These are phyloP conservation scores for Halictus quadricinctus DNA, from an alignment of 2,888 invertebrate species.

Conservation along the genomic window DNA sequence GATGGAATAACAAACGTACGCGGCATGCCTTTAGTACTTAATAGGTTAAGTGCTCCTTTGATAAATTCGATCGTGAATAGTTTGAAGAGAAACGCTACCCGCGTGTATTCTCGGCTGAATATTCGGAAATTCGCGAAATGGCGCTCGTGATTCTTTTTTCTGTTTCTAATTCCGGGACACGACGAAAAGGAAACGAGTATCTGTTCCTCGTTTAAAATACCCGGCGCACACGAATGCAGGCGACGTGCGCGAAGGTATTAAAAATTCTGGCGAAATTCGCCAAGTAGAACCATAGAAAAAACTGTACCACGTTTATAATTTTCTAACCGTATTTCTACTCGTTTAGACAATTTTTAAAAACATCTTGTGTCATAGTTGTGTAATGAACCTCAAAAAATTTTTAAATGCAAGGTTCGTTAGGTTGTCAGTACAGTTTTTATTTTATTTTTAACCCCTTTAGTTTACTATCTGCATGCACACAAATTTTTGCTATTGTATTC, in stretches of 20 bases:
- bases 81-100: not conserved
- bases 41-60: slow-evolving; percentile 26
- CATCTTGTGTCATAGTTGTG: no score
- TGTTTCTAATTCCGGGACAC: not conserved
- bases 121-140: slow-evolving; percentile 7
- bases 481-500: no score
- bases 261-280: not conserved
- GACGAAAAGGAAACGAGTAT: not conserved
- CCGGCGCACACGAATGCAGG: not conserved
- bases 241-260: not conserved
- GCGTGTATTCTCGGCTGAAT: not conserved
- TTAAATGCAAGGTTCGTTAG: no score
- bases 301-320: not conserved
- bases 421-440: no score
- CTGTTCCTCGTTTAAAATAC: not conserved
- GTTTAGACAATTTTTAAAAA: not conserved
- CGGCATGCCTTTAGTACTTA: slow-evolving; percentile 15
- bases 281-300: not conserved
- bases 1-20: slow-evolving; percentile 23
- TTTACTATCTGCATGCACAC: no score
- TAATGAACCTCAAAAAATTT: no score
- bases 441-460: no score
- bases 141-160: not conserved
- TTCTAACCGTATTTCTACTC: not conserved
- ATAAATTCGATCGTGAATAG: slow-evolving; percentile 22